These are phyloP conservation scores for Drosophila quinaria DNA, from an alignment of 2,888 invertebrate genomes.

Conservation along the genomic window DNA sequence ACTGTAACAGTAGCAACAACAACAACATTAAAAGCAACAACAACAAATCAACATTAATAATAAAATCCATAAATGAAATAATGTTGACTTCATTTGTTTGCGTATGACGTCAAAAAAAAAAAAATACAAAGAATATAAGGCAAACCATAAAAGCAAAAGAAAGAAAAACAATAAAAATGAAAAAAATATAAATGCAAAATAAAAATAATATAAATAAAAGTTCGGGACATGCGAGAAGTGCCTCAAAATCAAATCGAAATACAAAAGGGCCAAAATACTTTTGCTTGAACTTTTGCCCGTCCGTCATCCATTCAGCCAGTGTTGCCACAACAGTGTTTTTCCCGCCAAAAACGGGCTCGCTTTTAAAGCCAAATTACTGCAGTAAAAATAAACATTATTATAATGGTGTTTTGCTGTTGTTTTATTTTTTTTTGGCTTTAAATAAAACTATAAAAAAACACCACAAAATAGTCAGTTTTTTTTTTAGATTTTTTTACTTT, in stretches of 20 bases:
- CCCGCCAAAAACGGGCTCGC: neutral
- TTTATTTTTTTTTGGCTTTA: too few relatives aligned
- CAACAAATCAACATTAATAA: constrained; percentile 73
- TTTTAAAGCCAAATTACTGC: too few relatives aligned
- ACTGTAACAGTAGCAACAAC: constrained; percentile 42
- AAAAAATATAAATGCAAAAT: constrained; percentile 30
- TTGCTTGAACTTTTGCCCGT: constrained; percentile 53
- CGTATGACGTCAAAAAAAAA: constrained; percentile 70
- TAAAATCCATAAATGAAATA: constrained; percentile 80
- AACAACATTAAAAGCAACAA: constrained; percentile 16
- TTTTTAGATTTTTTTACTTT: too few relatives aligned
- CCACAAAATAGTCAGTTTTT: too few relatives aligned
- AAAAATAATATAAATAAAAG: constrained; percentile 8
- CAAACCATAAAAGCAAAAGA: constrained; percentile 12
- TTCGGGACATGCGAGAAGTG: constrained; percentile 50
- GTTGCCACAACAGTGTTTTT: neutral
- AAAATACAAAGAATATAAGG: too few relatives aligned
- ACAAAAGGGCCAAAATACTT: constrained; percentile 59
- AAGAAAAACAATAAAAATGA: constrained; percentile 32
- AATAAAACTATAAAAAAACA: too few relatives aligned
- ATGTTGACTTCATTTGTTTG: constrained; percentile 77
- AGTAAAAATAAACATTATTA: too few relatives aligned
- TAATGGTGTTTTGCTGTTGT: too few relatives aligned
- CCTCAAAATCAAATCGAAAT: constrained; percentile 63
- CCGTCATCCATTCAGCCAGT: constrained; percentile 18